Percentiles rank a stretch among this genome's conserved stretches.
Conservation (phyloP, 2,797 vertebrate species). For the Esox lucius region DNA sequence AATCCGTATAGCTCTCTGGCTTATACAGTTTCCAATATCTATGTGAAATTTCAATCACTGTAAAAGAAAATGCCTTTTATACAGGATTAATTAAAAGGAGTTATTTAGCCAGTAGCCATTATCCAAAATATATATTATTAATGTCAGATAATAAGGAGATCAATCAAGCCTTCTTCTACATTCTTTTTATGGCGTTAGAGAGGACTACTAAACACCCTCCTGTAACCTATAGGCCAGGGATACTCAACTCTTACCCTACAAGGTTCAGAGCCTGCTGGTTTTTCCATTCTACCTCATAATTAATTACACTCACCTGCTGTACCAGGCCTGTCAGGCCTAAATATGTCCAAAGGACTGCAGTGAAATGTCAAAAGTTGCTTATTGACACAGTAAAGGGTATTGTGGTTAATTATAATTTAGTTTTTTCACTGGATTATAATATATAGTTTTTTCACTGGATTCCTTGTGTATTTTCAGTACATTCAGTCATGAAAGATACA, state of each 20-base stretch:
- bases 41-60: not conserved
- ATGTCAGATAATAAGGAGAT: conserved; percentile 17
- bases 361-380: not conserved
- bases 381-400: not conserved
- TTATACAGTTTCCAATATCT: not conserved
- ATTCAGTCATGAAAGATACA: not conserved
- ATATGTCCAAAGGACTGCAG: not conserved
- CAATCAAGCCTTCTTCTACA: not conserved
- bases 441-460: conserved; percentile 22
- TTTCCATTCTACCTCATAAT: not conserved
- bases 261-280: not conserved
- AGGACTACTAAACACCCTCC: too few relatives aligned
- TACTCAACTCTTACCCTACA: too few relatives aligned
- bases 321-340: not conserved
- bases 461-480: not conserved
- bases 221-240: too few relatives aligned
- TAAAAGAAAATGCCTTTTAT: not conserved
- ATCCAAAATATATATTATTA: conserved; percentile 7
- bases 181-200: not conserved
- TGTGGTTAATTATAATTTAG: conserved; percentile 15
- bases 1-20: not conserved
- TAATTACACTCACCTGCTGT: not conserved
- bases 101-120: not conserved
- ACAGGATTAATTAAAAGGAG: conserved; percentile 1
- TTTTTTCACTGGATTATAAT: conserved; percentile 20